Conservation (phyloP, 2,797 vertebrate species). For the Channallabes apus region DNA sequence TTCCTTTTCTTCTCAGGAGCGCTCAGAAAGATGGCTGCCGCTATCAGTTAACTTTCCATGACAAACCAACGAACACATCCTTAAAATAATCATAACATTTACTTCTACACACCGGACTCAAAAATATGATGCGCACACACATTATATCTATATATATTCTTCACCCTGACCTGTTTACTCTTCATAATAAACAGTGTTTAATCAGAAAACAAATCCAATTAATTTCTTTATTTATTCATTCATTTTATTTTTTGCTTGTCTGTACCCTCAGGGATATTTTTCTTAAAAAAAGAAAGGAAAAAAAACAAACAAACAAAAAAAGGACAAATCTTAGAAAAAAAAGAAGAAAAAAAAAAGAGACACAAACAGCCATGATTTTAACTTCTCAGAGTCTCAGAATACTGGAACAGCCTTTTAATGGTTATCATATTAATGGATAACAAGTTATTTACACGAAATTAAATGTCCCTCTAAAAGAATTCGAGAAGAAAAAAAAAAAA, state of each 20-base stretch:
- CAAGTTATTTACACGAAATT: slow-evolving; percentile 73
- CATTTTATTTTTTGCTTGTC: slow-evolving; percentile 13
- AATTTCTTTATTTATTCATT: background rate
- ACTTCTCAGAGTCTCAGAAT: slow-evolving; percentile 72
- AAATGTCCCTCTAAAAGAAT: slow-evolving; percentile 34
- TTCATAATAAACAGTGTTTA: background rate
- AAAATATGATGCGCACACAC: background rate
- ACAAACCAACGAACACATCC: too few species aligned
- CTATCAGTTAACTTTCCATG: too few species aligned
- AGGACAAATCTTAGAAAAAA: background rate
- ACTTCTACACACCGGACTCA: background rate
- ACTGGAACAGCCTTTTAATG: slow-evolving; percentile 61
- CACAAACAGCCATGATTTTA: slow-evolving; percentile 69
- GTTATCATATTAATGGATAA: slow-evolving; percentile 71
- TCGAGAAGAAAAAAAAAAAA: background rate
- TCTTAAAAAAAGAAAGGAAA: slow-evolving; percentile 14
- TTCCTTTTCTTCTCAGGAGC: too few species aligned
- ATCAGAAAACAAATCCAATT: background rate
- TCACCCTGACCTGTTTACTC: background rate
- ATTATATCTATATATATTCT: background rate
- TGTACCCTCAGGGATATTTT: slow-evolving; percentile 18
- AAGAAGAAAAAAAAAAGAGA: slow-evolving; percentile 46
- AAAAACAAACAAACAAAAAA: slow-evolving; percentile 27
- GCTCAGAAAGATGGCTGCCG: too few species aligned
- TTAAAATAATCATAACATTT: background rate